Base-by-base conservation (phyloP, 2,888 invertebrate species). In the Gymnocheta viridis region DNA sequence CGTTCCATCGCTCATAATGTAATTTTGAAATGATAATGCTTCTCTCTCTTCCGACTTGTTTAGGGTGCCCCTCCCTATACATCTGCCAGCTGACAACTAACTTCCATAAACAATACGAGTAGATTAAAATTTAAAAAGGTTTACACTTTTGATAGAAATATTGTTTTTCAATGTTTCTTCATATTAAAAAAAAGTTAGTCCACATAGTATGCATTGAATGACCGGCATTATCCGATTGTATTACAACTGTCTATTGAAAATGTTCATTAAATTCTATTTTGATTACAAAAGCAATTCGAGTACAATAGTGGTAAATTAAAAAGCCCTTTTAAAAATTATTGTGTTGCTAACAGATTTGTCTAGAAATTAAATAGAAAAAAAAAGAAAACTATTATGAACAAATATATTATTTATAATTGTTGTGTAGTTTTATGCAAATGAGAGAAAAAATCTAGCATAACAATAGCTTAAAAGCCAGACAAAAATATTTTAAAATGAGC, bases 351-450 rank as follows among this genome's bases (percentile, higher is more conserved):
- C 56, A 47, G 58, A 58, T 58, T 47, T 62, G 47, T 47, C 29
- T 32, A 58, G 58, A 44, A 32, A 6, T 47, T 32, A n/a, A 32
- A 58, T 2, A 22, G 7, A 22, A 58, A 56, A 22, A 58, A 56
- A 58, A 24, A 51, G n/a, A 66, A 66, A 67, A 32, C 41, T 67
- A 67, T 41, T 62, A 49, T 64, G 27, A 32, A n/a, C 14, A 27
- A n/a, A 54, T 47, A 56, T 35, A 76, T 76, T 77, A 56, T 77
- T 77, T 77, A 58, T 77, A 58, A 77, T 67, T 77, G 76, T 67
- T 77, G 22, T 66, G 12, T 44, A 54, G 44, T 58, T 44, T 41
- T 64, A 22, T 76, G 17, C n/a, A 41, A 62, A 51, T 41, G 51
- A 51, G 24, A 58, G 60, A 41, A 41, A 64, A 62, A 70, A 24